A percentile compares a stretch with the other conserved stretches of the same genome.
phyloP scores from a whole-genome alignment of 2,113 vertebrate species.

The Ptilorrhoa leucosticta region DNA sequence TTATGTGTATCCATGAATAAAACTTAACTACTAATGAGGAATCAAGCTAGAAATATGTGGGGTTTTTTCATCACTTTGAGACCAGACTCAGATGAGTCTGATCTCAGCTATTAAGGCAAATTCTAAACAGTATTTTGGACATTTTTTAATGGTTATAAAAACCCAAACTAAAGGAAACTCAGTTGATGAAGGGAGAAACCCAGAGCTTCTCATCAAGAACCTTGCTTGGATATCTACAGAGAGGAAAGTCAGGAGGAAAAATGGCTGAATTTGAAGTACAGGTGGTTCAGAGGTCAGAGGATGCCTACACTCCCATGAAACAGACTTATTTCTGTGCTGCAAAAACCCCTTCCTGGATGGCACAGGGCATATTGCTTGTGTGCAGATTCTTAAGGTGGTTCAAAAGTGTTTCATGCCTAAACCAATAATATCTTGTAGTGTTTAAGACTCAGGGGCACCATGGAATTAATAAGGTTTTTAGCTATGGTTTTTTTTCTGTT shows the following conservation, averaged over 20 bases:
- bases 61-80: neutral
- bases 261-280: neutral
- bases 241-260: neutral
- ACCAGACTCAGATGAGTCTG: neutral
- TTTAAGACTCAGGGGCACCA: neutral
- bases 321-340: fast-evolving
- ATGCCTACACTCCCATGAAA: neutral
- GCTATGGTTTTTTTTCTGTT: neutral
- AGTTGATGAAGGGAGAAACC: neutral
- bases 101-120: neutral
- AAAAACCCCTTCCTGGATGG: neutral
- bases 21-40: neutral
- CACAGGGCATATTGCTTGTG: neutral
- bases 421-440: neutral
- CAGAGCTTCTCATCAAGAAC: neutral
- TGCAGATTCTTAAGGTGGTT: neutral
- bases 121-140: neutral
- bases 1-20: neutral
- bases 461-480: neutral
- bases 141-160: neutral
- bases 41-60: neutral
- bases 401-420: neutral
- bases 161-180: neutral
- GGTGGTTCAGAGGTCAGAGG: neutral
- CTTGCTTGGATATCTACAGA: neutral